These are phyloP conservation scores for Drosophila fungiperda DNA, from an alignment of 2,888 invertebrate genomes.

Conservation along the genomic window DNA sequence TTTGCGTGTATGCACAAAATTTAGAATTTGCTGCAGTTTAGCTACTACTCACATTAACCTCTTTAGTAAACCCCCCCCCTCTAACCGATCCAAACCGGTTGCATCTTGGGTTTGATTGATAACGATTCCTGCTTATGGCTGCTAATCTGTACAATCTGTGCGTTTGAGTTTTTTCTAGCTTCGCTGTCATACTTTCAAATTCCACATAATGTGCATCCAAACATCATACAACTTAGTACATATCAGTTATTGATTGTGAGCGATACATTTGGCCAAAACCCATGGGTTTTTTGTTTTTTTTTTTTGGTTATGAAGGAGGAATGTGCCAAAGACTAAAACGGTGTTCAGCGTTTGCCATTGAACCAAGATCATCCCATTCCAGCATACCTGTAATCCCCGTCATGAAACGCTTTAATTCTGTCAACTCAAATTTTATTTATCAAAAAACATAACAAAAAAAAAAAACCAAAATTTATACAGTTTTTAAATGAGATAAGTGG, in stretches of 20 bases:
- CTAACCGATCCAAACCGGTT: background rate
- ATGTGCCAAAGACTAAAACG: conserved; percentile 68
- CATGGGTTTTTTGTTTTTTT: conserved; percentile 7
- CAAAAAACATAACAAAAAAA: background rate
- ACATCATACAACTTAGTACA: conserved; percentile 48
- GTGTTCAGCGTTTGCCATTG: conserved; percentile 48
- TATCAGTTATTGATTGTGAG: conserved; percentile 57
- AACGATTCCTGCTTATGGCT: conserved; percentile 32
- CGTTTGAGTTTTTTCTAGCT: conserved; percentile 4
- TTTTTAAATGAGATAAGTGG: conserved; percentile 2
- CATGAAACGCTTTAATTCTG: conserved; percentile 4
- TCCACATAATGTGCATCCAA: conserved; percentile 11
- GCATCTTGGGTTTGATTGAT: conserved; percentile 1
- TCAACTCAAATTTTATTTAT: conserved; percentile 23
- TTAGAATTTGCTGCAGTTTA: conserved; percentile 44
- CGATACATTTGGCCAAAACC: conserved; percentile 10
- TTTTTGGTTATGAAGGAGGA: conserved; percentile 28
- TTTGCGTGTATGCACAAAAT: conserved; percentile 40
- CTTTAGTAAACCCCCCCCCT: background rate
- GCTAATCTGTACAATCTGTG: conserved; percentile 11
- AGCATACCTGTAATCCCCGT: background rate
- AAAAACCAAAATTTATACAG: background rate
- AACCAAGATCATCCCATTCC: conserved; percentile 31
- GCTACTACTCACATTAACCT: background rate
- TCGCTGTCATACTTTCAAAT: conserved; percentile 13